phyloP scores from a whole-genome alignment of 2,113 vertebrate species.

The Rafetus swinhoei region DNA sequence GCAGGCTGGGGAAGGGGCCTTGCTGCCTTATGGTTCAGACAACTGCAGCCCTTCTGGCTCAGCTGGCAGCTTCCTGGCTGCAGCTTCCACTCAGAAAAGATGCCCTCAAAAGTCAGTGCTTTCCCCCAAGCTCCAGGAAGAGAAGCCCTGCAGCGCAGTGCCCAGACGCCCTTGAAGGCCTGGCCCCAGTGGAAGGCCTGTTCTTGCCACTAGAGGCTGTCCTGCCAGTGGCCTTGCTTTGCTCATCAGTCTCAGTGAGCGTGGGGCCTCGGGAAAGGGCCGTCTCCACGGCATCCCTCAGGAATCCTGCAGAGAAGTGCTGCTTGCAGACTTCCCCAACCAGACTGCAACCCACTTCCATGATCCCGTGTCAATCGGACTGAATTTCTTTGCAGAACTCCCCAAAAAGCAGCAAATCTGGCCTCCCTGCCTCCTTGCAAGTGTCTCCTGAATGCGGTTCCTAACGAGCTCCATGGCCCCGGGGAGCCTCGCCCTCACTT shows the following conservation, averaged over 20 bases:
- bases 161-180: no score
- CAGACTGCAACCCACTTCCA: not conserved
- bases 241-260: not conserved
- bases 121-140: no score
- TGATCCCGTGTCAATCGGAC: not conserved
- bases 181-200: no score
- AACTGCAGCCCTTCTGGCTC: not conserved
- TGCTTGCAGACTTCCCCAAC: fast-evolving
- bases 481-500: not conserved
- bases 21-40: not conserved
- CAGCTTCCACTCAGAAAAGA: not conserved
- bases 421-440: not conserved
- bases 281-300: not conserved
- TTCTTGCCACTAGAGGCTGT: not conserved
- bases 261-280: not conserved
- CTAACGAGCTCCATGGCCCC: not conserved
- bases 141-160: no score
- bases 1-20: no score
- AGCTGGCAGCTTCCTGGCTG: not conserved
- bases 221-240: not conserved
- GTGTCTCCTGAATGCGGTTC: fast-evolving
- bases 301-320: not conserved
- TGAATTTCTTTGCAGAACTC: not conserved
- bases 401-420: not conserved
- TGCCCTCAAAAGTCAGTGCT: no score